Evolutionary conservation across 2,888 invertebrate genomes (phyloP).

Genomic region (Sylvicola cinctus): DNA sequence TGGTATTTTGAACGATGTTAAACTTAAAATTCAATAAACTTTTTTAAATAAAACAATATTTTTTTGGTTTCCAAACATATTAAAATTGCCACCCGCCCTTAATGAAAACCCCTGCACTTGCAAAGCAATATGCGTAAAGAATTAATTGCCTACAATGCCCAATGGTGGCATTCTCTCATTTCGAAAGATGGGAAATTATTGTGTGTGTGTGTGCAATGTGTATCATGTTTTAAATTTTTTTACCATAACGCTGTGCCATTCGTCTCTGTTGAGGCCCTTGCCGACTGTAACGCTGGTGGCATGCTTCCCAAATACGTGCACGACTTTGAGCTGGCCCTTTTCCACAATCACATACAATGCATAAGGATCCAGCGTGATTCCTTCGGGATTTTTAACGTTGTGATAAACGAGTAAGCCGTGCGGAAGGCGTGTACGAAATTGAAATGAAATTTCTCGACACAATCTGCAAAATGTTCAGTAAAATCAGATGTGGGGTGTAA

Average conservation of each 20-base stretch:
- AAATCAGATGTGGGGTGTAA: constrained; percentile 5
- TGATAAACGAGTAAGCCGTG: constrained; percentile 79
- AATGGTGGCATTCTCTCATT: too few species aligned
- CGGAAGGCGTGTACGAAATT: constrained; percentile 69
- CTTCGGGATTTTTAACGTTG: constrained; percentile 71
- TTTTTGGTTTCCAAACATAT: too few species aligned
- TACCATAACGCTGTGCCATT: constrained; percentile 76
- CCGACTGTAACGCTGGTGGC: constrained; percentile 67
- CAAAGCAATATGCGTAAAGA: too few species aligned
- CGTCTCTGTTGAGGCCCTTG: constrained; percentile 68
- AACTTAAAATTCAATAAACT: too few species aligned
- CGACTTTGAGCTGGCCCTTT: constrained; percentile 78
- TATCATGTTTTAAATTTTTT: constrained; percentile 11
- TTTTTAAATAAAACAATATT: too few species aligned
- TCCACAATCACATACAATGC: constrained; percentile 81
- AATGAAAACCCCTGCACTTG: too few species aligned
- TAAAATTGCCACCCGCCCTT: too few species aligned
- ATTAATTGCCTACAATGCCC: too few species aligned
- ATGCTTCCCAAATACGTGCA: constrained; percentile 77
- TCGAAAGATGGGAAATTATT: too few species aligned
- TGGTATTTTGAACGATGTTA: too few species aligned
- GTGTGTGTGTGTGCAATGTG: too few species aligned
- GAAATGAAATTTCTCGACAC: constrained; percentile 73
- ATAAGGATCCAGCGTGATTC: constrained; percentile 60
- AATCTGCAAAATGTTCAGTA: constrained; percentile 33